Percentiles rank a stretch among this genome's conserved stretches.
Conservation (phyloP, 2,888 invertebrate genomes). For the Polylopha cassiicola region DNA sequence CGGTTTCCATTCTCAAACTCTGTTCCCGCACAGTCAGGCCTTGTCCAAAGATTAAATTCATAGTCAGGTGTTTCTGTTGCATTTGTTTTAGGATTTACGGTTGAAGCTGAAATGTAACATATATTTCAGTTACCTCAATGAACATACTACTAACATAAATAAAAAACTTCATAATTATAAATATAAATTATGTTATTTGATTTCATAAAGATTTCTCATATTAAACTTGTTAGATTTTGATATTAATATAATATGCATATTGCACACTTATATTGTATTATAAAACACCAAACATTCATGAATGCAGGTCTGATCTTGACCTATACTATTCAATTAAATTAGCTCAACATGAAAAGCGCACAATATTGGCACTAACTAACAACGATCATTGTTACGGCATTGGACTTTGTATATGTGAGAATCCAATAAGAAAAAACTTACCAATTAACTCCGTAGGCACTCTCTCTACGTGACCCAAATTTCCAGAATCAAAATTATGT, state of each 20-base stretch:
- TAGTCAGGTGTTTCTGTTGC: constrained; percentile 79
- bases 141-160: neutral
- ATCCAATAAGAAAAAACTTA: constrained; percentile 43
- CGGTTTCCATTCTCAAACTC: constrained; percentile 92
- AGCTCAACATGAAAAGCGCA: constrained; percentile 4
- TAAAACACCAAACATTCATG: too few relatives aligned
- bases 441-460: constrained; percentile 79
- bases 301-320: neutral
- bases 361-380: constrained; percentile 24
- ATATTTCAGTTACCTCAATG: neutral
- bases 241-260: too few relatives aligned
- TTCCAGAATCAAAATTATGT: constrained; percentile 94
- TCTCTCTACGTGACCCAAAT: constrained; percentile 88
- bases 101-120: constrained; percentile 45
- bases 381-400: constrained; percentile 24
- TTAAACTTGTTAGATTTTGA: neutral
- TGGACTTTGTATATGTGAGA: constrained; percentile 35
- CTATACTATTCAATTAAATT: neutral
- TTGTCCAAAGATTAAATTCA: constrained; percentile 94
- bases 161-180: neutral
- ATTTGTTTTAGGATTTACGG: constrained; percentile 54
- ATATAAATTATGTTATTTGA: neutral
- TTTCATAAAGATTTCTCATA: neutral
- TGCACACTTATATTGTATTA: too few relatives aligned
- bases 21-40: constrained; percentile 91